Base-by-base conservation (phyloP, 2,888 invertebrate genomes). In the Drosophila fulvimacula region DNA sequence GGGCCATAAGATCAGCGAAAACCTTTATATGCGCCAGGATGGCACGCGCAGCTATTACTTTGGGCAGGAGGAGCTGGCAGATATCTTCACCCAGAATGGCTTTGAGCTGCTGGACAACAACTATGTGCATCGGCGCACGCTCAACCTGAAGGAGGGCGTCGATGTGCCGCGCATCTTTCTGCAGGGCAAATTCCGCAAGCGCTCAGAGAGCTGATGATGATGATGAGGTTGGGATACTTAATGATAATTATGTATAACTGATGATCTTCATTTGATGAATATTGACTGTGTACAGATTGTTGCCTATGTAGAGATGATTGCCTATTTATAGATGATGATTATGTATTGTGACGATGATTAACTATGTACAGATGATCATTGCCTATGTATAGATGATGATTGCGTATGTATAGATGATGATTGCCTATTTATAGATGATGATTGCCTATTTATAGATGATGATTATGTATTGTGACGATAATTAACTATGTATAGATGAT, bases 11-110 rank as follows among this genome's bases (percentile, higher is more conserved):
- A 96, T 99, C 55, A 93, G 95, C 0, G 98, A 99, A 4, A 97
- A 98, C 91, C 96, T 98, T 82, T 99, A 99, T 91, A 96, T 98
- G 94, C 93, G 99, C 19, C 99, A 99, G 92, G 99, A 99, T 94
- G 98, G 98, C 1, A 99, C 99, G 0, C 95, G 98, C 79, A 95
- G 95, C 76, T 98, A 96, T 90, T 98, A 96, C 88, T 98, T 97
- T 90, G 95, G 96, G 0, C 93, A 94, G 80, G 95, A 96, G 42
- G 95, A 96, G 90, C 90, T 98, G 0, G 91, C 92, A 0, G 89
- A 93, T 6, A 75, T 98, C 13, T 96, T 97, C 89, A 90, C 89
- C 6, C 92, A 93, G 9, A 94, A 93, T 66, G 97, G 97, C 0
- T 98, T 97, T 92, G 93, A 95, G 79, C 93, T 95, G 2, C 77